A percentile compares a stretch with the other conserved stretches of the same genome.
These are phyloP conservation scores for Oryzaephilus surinamensis DNA, from an alignment of 1,140 invertebrate species.

Conservation along the genomic window DNA sequence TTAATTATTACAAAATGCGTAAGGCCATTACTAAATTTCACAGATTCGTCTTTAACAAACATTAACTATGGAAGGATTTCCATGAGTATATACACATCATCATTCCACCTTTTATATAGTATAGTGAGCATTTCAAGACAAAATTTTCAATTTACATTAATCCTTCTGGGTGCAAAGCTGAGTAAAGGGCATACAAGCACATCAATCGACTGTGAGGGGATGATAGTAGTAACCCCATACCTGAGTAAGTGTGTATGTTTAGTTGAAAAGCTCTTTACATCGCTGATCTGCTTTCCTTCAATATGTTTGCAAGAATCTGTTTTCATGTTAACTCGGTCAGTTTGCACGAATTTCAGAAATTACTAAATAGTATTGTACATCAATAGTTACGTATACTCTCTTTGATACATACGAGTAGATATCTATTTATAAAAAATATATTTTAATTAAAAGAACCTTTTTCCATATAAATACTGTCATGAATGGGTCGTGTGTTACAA, in stretches of 20 bases:
- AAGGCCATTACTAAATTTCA: too few species aligned
- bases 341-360: conserved; percentile 8
- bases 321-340: conserved; percentile 9
- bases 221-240: conserved; percentile 5
- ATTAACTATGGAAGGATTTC: too few species aligned
- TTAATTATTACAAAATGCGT: too few species aligned
- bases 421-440: conserved; percentile 1
- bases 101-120: too few species aligned
- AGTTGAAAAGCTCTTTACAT: conserved; percentile 10
- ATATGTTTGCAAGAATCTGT: conserved; percentile 8
- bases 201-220: conserved; percentile 8
- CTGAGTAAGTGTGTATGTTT: too few species aligned
- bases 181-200: conserved; percentile 6
- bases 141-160: conserved; percentile 15
- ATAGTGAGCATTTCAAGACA: conserved; percentile 7
- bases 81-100: too few species aligned
- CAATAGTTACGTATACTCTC: conserved; percentile 4
- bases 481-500: conserved; percentile 7
- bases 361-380: conserved; percentile 9
- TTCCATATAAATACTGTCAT: background rate
- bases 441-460: background rate
- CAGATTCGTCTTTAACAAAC: too few species aligned
- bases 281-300: background rate
- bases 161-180: conserved; percentile 9
- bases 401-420: background rate